Base-by-base conservation (phyloP, 2,797 vertebrate species). In the Platalea minor region DNA sequence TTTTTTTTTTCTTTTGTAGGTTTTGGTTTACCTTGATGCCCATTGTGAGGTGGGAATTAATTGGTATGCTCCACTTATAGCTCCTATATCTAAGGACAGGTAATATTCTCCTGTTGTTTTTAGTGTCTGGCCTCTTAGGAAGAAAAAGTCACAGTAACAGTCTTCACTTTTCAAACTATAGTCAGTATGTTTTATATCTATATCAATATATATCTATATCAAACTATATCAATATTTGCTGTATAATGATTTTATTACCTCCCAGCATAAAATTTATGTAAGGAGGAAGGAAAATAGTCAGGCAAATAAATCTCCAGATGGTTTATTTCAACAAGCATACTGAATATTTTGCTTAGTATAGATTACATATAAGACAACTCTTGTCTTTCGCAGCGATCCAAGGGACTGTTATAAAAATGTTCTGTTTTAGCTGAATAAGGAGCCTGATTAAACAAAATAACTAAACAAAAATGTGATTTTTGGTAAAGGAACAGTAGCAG, bases 1-100 rank as follows among this genome's bases (percentile, higher is more conserved):
- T 86, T 94, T 79, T 57, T 61, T 50, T 63, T 39, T 63, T 37
- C 25, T 94, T 97, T 97, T 96, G n/a, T 97, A 99, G 99, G 99
- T 99, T 95, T 98, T 99, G 91, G 98, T 99, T 97, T 99, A 99
- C 97, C 98, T 99, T 88, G 99, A 99, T 97, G 99, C 99, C 95
- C 99, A 99, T 93, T 99, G 99, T 97, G 99, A 99, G 96, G 99
- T 99, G 96, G 98, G 98, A 86, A 96, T 99, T 96, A 99, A 99
- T 98, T 99, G 99, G 99, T 99, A 99, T 78, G 97, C 99, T n/a
- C 98, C 99, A 54, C 98, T 99, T 94, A 98, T 99, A 96, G 99
- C 99, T 89, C 99, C 99, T 57, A 99, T 99, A 97, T 98, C 99
- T 96, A 98, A 99, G 97, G 99, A 99, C 99, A 99, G 99, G 99